Evolutionary conservation across 2,113 vertebrate species (phyloP).

Genomic region (Actinemys pallida): DNA sequence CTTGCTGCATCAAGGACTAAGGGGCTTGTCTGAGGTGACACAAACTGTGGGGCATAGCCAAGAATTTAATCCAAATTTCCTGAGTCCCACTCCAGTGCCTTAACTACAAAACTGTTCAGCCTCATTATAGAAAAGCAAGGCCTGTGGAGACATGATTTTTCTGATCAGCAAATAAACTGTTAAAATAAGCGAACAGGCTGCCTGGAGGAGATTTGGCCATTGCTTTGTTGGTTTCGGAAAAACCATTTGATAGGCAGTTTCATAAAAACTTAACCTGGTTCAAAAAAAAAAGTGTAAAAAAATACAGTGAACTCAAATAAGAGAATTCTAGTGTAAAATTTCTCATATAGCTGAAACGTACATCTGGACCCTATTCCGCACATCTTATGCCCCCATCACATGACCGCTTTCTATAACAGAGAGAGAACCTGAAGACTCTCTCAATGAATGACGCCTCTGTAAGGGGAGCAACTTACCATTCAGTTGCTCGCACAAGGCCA

Average conservation of each 20-base stretch:
- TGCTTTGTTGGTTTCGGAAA: conserved; percentile 4
- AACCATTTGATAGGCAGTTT: conserved; percentile 41
- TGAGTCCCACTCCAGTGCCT: background rate
- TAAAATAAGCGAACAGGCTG: background rate
- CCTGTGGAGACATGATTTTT: background rate
- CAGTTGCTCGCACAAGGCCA: conserved; percentile 74
- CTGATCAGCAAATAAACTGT: background rate
- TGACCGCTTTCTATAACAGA: background rate
- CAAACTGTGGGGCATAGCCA: background rate
- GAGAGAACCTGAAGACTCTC: background rate
- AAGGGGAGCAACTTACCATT: conserved; percentile 78
- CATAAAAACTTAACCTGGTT: conserved; percentile 33
- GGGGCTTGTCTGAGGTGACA: background rate
- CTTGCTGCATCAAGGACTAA: background rate
- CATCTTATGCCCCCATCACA: background rate
- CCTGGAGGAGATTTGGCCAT: background rate
- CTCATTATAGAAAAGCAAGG: background rate
- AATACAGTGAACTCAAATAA: conserved; percentile 5
- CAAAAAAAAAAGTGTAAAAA: background rate
- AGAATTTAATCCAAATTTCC: background rate
- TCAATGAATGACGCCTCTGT: background rate
- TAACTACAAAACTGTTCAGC: rapidly evolving
- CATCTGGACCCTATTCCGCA: background rate
- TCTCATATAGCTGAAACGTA: background rate
- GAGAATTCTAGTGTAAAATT: background rate